Evolutionary conservation across 2,113 vertebrate species (phyloP).

Genomic region (Orthochromis indermauri): DNA sequence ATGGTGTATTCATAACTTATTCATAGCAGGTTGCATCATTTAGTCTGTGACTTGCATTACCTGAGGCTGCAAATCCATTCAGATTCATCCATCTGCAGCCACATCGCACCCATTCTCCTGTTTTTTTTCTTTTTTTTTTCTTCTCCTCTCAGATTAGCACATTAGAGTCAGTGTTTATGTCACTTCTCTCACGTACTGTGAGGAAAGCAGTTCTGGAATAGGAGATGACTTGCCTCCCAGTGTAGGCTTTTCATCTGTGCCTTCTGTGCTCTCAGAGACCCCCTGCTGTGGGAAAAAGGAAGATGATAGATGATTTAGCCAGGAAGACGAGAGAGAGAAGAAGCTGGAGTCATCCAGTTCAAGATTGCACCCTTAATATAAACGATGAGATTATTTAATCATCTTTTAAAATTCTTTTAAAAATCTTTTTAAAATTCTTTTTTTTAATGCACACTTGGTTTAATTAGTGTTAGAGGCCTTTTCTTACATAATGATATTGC

Average conservation of each 20-base stretch:
- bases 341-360: not conserved
- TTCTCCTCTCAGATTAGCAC: not conserved
- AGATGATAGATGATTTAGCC: constrained; percentile 12
- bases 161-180: not conserved
- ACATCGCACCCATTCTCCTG: not conserved
- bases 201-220: constrained; percentile 43
- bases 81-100: constrained; percentile 6
- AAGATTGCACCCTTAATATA: not conserved
- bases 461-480: not conserved
- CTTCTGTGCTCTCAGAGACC: constrained; percentile 6
- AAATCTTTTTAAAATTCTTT: too few relatives aligned
- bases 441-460: not conserved
- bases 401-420: too few relatives aligned
- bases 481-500: not conserved
- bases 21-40: not conserved
- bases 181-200: not conserved
- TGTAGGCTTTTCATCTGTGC: constrained; percentile 42
- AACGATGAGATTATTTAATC: not conserved
- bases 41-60: constrained; percentile 9
- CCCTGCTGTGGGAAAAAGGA: not conserved
- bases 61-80: constrained; percentile 17
- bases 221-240: constrained; percentile 40
- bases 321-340: not conserved
- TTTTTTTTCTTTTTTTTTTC: not conserved
- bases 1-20: not conserved